phyloP scores from a whole-genome alignment of 2,797 vertebrate genomes.

The Hozukius guyotensis region DNA sequence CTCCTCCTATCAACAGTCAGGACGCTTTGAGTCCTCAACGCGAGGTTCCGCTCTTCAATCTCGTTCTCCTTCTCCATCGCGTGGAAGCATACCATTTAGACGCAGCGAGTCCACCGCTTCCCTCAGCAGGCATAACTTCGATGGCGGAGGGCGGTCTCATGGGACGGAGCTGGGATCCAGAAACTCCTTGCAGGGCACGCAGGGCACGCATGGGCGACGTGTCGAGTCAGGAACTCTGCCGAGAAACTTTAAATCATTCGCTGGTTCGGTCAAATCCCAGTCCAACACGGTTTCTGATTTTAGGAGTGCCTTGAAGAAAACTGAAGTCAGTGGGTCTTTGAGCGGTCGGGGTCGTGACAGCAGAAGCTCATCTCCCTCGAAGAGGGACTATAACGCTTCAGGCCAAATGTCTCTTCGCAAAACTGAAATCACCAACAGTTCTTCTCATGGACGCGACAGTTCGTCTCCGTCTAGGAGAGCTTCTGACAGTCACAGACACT shows the following conservation, averaged over 20 bases:
- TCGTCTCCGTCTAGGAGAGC: constrained; percentile 60
- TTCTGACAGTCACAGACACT: constrained; percentile 61
- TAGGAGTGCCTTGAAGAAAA: constrained; percentile 71
- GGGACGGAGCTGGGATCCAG: constrained; percentile 42
- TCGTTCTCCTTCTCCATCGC: constrained; percentile 74
- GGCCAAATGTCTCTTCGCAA: constrained; percentile 56
- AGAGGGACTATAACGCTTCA: constrained; percentile 50
- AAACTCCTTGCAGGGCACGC: constrained; percentile 34
- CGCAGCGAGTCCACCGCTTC: constrained; percentile 67
- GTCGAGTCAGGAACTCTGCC: constrained; percentile 70
- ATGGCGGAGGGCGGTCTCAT: constrained; percentile 52
- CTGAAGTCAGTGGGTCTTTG: constrained; percentile 50
- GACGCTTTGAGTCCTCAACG: constrained; percentile 58
- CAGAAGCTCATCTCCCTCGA: constrained; percentile 66
- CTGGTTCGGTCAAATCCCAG: constrained; percentile 66
- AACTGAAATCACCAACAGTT: constrained; percentile 52
- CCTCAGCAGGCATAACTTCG: constrained; percentile 58
- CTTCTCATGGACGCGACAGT: constrained; percentile 31
- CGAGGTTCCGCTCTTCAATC: constrained; percentile 65
- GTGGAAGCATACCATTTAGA: constrained; percentile 63
- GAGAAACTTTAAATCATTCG: constrained; percentile 76
- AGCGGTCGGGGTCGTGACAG: constrained; percentile 31
- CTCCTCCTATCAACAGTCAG: constrained; percentile 59
- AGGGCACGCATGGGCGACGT: constrained; percentile 39
- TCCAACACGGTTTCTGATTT: constrained; percentile 71